Conservation (phyloP, 2,113 vertebrate genomes). For the Burhinus oedicnemus region DNA sequence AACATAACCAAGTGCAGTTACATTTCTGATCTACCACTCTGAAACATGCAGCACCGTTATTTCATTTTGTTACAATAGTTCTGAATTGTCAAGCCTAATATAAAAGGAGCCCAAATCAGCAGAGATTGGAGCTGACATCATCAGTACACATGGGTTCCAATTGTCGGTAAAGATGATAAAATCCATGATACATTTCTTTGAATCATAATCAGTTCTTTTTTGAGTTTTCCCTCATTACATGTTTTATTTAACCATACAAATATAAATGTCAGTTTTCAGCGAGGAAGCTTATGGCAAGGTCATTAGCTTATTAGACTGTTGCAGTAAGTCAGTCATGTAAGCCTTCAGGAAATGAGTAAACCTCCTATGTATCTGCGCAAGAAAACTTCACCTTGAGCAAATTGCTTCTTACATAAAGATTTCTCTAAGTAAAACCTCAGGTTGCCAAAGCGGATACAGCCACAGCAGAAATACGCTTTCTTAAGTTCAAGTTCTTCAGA, state of each 20-base stretch:
- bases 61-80: conserved; percentile 38
- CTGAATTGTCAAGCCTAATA: conserved; percentile 23
- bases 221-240: conserved; percentile 30
- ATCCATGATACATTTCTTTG: conserved; percentile 31
- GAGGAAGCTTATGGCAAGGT: conserved; percentile 67
- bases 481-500: background rate
- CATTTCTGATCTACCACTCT: conserved; percentile 4
- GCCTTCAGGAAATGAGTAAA: conserved; percentile 56
- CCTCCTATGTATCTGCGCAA: conserved; percentile 5
- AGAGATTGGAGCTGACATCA: conserved; percentile 34
- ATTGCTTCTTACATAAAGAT: conserved; percentile 42
- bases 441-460: background rate
- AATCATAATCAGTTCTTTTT: conserved; percentile 33
- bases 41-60: background rate
- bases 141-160: conserved; percentile 57
- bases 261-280: conserved; percentile 59
- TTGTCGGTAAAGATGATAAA: conserved; percentile 56
- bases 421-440: conserved; percentile 28
- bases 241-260: conserved; percentile 72
- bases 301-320: conserved; percentile 49
- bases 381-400: conserved; percentile 52
- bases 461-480: background rate
- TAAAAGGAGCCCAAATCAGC: conserved; percentile 37
- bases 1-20: conserved; percentile 3
- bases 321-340: conserved; percentile 33